Evolutionary conservation across 2,888 invertebrate species (phyloP).

Genomic region (Melinaea marsaeus): DNA sequence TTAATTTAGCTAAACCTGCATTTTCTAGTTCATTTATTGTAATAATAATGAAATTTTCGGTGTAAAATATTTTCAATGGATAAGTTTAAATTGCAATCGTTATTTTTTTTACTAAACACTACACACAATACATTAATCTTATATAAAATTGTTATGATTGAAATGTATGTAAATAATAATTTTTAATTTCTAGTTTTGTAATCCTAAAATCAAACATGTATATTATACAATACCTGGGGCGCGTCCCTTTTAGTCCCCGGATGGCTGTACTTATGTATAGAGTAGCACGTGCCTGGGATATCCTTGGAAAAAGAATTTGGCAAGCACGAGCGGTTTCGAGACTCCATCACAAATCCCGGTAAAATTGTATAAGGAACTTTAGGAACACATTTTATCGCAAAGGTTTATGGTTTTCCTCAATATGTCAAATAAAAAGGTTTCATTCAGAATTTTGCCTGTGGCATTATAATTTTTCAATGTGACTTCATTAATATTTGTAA

Average conservation of each 20-base stretch:
- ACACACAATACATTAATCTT: no score
- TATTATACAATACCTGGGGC: constrained; percentile 65
- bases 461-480: no score
- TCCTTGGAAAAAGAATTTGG: constrained; percentile 90
- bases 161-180: not conserved
- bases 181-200: not conserved
- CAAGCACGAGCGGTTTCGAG: constrained; percentile 85
- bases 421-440: no score
- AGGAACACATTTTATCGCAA: constrained; percentile 3
- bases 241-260: constrained; percentile 79
- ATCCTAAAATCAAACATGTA: not conserved
- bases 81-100: no score
- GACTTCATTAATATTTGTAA: no score
- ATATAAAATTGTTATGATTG: no score
- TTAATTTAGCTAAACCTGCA: no score
- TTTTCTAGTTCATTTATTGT: no score
- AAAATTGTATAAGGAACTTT: constrained; percentile 43
- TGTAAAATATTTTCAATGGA: no score
- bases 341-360: constrained; percentile 87
- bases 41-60: no score
- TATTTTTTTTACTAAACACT: no score
- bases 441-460: no score
- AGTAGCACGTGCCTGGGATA: constrained; percentile 90
- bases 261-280: constrained; percentile 88
- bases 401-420: not conserved